These are phyloP conservation scores for Cephalotes varians DNA, from an alignment of 2,888 invertebrate genomes.

Conservation along the genomic window DNA sequence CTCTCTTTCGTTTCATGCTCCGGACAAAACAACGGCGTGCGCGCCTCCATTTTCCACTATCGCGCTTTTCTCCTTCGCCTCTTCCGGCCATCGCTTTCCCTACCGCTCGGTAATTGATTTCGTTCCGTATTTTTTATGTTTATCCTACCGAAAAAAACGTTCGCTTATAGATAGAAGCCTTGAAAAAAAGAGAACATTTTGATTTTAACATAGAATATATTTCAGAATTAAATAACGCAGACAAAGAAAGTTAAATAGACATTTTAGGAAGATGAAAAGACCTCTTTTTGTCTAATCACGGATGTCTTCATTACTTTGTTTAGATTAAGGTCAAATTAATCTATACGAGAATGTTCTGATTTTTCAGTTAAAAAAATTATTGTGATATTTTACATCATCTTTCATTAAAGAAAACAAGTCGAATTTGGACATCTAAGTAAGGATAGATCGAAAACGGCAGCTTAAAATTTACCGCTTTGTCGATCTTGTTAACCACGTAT, in stretches of 20 bases:
- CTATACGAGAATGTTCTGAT: no score
- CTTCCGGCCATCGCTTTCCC: slow-evolving; percentile 64
- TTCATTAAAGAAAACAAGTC: no score
- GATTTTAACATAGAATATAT: neutral
- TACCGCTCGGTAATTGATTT: slow-evolving; percentile 33
- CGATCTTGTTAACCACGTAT: slow-evolving; percentile 1
- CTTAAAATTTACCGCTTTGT: neutral
- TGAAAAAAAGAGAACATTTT: neutral
- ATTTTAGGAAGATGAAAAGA: neutral
- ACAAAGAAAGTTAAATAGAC: neutral
- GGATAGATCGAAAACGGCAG: neutral
- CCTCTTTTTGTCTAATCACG: neutral
- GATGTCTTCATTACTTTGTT: neutral
- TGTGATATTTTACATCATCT: no score
- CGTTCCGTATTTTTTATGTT: neutral
- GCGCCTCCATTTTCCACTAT: slow-evolving; percentile 28
- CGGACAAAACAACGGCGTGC: slow-evolving; percentile 25
- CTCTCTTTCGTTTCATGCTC: slow-evolving; percentile 77
- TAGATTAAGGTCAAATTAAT: neutral
- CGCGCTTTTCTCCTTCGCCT: slow-evolving; percentile 54
- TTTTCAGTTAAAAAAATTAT: no score
- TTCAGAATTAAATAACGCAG: neutral
- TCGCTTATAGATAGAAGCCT: neutral
- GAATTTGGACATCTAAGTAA: neutral
- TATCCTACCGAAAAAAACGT: neutral